Evolutionary conservation across 2,888 invertebrate genomes (phyloP), one percentile per base, ranked within the genome.

Genomic region (Celastrina argiolus): DNA sequence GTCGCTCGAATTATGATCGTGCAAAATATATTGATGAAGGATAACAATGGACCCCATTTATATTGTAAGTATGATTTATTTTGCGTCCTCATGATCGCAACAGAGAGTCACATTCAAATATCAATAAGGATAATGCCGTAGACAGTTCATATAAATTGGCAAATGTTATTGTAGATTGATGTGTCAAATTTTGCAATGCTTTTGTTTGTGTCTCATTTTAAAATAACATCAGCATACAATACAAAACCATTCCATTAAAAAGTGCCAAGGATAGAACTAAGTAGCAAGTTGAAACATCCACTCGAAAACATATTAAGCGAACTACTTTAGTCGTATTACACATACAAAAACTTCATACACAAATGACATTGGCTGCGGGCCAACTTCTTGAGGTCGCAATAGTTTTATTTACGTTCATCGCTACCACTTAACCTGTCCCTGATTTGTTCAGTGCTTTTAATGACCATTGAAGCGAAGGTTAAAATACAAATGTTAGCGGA

Each of bases 1-100:
- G 83, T 78, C 77, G 85, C 73, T 79, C 85, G 78, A 75, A 70
- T 75, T 78, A 80, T 78, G 79, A 82, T 80, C 81, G 75, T 74
- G 79, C 81, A 80, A 79, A 84, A 81, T 79, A 72, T 67, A 67
- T 61, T 64, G 67, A 72, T 72, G 74, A 76, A 75, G 75, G 76
- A 73, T 78, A 28, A 65, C 64, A 65, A 65, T 56, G 64, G 26
- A 56, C 34, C 34, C 36, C 34, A 31, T 36, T 34, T 56, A 51
- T 36, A 51, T 22, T 66, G 56, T 59, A 51, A 51, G 51, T 51
- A 16, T 42, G 65, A 66, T 66, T 66, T 59, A 66, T 66, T 66
- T 31, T 51, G 51, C 65, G 58, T 66, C 59, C 65, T 66, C 36
- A 36, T 51, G 45, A 22, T 56, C 39, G 22, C 64, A 22, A 65